phyloP scores from a whole-genome alignment of 1,140 invertebrate species.

The Sycophila sp. region DNA sequence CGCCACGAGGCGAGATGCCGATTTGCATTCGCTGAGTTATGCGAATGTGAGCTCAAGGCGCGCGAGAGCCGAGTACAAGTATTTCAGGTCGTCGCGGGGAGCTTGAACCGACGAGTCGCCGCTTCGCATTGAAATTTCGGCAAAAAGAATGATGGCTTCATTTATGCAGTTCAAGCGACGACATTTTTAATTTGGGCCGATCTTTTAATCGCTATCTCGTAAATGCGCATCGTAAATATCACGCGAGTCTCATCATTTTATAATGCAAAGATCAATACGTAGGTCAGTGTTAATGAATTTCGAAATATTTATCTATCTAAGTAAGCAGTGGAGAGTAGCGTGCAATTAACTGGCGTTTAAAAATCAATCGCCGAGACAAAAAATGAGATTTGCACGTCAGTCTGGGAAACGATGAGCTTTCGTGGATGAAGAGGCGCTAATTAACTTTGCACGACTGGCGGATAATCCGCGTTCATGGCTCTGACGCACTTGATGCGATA shows the following conservation, averaged over 20 bases:
- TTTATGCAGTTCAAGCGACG: too few species aligned
- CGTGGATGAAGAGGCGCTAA: conserved; percentile 19
- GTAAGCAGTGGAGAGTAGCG: not conserved
- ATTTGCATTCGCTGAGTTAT: conserved; percentile 23
- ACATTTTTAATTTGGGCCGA: too few species aligned
- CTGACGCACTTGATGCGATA: not conserved
- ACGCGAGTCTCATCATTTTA: too few species aligned
- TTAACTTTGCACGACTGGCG: not conserved
- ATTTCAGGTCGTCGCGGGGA: conserved; percentile 22
- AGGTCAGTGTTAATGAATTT: too few species aligned
- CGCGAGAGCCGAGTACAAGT: not conserved
- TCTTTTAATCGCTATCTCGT: too few species aligned
- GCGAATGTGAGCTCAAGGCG: not conserved
- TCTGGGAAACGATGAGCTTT: not conserved
- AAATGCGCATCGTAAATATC: too few species aligned
- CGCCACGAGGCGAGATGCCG: too few species aligned
- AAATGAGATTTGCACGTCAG: not conserved
- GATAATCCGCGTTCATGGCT: not conserved
- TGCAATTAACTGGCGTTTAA: conserved; percentile 13
- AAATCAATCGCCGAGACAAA: conserved; percentile 21
- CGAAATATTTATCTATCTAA: too few species aligned
- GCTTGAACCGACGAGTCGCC: too few species aligned
- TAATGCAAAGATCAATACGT: too few species aligned
- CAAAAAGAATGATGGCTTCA: too few species aligned
- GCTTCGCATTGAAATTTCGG: too few species aligned